Conservation (phyloP, 1,140 invertebrate genomes). For the Aphidius gifuensis region DNA sequence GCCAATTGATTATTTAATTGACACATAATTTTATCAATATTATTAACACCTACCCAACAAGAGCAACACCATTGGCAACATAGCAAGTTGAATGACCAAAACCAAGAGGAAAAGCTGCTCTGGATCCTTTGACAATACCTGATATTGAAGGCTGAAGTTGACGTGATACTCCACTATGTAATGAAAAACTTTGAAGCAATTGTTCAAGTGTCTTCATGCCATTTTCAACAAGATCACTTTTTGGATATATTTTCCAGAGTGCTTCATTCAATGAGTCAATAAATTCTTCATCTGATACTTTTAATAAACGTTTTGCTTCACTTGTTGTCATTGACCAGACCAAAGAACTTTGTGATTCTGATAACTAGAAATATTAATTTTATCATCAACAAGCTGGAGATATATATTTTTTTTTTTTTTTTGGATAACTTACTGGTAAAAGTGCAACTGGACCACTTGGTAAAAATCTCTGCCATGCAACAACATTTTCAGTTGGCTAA, state of each 20-base stretch:
- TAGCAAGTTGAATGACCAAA: constrained; percentile 88
- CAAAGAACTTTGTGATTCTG: constrained; percentile 73
- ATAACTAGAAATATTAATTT: constrained; percentile 56
- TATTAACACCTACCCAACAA: constrained; percentile 69
- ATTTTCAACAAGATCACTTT: constrained; percentile 57
- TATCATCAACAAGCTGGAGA: constrained; percentile 24
- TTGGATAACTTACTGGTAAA: constrained; percentile 68
- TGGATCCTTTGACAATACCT: constrained; percentile 61
- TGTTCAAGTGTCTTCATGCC: constrained; percentile 58
- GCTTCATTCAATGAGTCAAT: constrained; percentile 86
- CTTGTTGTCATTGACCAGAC: constrained; percentile 84
- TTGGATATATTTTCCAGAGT: constrained; percentile 71
- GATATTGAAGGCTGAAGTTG: constrained; percentile 78
- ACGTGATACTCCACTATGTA: constrained; percentile 53
- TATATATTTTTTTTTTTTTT: constrained; percentile 22
- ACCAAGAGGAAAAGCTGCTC: constrained; percentile 88
- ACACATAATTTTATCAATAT: constrained; percentile 17
- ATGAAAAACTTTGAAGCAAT: constrained; percentile 48
- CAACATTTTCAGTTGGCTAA: constrained; percentile 70
- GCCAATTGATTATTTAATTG: constrained; percentile 8
- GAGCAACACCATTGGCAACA: constrained; percentile 67
- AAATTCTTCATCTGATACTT: constrained; percentile 75
- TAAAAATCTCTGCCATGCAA: constrained; percentile 95
- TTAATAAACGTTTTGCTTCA: constrained; percentile 71
- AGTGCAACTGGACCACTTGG: constrained; percentile 88